These are phyloP conservation scores for Cerastoderma edule DNA, from an alignment of 2,888 invertebrate species.

Conservation along the genomic window DNA sequence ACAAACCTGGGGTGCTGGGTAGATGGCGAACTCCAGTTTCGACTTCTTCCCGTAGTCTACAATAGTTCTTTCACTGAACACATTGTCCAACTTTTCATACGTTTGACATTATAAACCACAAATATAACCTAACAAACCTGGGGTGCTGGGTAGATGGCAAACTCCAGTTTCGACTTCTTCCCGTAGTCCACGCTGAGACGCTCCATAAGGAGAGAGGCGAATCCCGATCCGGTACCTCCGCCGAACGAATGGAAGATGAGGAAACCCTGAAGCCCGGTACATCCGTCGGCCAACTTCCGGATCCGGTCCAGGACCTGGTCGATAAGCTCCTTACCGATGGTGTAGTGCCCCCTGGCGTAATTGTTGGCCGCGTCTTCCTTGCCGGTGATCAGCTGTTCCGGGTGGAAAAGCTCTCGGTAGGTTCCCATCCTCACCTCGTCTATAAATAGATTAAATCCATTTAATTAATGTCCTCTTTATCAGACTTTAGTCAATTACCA, in stretches of 20 bases:
- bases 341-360: conserved; percentile 12
- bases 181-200: conserved; percentile 11
- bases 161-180: not conserved
- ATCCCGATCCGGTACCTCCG: conserved; percentile 11
- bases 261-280: conserved; percentile 12
- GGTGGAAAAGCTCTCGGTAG: conserved; percentile 8
- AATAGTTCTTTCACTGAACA: too few relatives aligned
- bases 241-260: conserved; percentile 13
- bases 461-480: too few relatives aligned
- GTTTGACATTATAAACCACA: too few relatives aligned
- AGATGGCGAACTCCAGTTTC: too few relatives aligned
- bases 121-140: too few relatives aligned
- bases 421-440: conserved; percentile 5
- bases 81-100: too few relatives aligned
- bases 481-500: too few relatives aligned
- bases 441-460: not conserved
- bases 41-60: too few relatives aligned
- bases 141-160: conserved; percentile 12
- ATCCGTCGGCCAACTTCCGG: conserved; percentile 11
- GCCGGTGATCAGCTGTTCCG: conserved; percentile 15
- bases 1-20: too few relatives aligned
- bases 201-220: conserved; percentile 8
- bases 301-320: conserved; percentile 16
- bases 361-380: conserved; percentile 19
- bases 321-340: conserved; percentile 9